A percentile compares a stretch with the other conserved stretches of the same genome.
Evolutionary conservation across 2,888 invertebrate genomes (phyloP).

Genomic region (Julus scanicus): DNA sequence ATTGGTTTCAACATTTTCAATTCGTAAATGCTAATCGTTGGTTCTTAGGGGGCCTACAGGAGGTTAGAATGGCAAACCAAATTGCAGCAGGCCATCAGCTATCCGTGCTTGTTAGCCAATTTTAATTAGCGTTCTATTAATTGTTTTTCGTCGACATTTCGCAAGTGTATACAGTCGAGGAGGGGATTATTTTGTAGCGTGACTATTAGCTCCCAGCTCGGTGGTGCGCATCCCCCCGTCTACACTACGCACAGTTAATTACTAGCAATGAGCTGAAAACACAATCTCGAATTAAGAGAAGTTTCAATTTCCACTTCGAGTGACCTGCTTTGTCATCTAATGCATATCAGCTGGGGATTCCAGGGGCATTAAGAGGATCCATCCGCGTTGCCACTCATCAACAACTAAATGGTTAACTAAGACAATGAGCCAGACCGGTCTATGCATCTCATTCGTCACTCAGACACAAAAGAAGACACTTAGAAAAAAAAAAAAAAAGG

Average conservation of each 20-base stretch:
- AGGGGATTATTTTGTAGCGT: conserved; percentile 33
- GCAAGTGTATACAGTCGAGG: neutral
- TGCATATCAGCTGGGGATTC: conserved; percentile 46
- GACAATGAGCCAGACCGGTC: neutral
- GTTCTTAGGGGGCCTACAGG: neutral
- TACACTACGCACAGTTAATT: conserved; percentile 24
- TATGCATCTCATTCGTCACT: conserved; percentile 17
- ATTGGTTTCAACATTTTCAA: neutral
- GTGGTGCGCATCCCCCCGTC: conserved; percentile 21
- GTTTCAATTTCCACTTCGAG: conserved; percentile 50
- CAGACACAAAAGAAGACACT: neutral
- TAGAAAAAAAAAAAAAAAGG: neutral
- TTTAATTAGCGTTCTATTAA: conserved; percentile 39
- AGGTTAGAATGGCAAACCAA: too few species aligned
- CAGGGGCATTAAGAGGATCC: conserved; percentile 44
- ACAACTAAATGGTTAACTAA: conserved; percentile 37
- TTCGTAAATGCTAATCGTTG: neutral
- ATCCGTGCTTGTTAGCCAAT: neutral
- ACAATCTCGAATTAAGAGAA: conserved; percentile 47
- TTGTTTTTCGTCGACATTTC: conserved; percentile 14
- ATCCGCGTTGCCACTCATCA: conserved; percentile 37
- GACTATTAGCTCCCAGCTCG: conserved; percentile 30
- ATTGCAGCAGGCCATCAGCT: neutral
- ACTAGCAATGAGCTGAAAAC: conserved; percentile 48
- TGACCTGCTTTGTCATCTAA: conserved; percentile 39